Percentiles rank a stretch among this genome's conserved stretches.
Conservation (phyloP, 1,140 invertebrate species). For the Meloidogyne exigua region DNA sequence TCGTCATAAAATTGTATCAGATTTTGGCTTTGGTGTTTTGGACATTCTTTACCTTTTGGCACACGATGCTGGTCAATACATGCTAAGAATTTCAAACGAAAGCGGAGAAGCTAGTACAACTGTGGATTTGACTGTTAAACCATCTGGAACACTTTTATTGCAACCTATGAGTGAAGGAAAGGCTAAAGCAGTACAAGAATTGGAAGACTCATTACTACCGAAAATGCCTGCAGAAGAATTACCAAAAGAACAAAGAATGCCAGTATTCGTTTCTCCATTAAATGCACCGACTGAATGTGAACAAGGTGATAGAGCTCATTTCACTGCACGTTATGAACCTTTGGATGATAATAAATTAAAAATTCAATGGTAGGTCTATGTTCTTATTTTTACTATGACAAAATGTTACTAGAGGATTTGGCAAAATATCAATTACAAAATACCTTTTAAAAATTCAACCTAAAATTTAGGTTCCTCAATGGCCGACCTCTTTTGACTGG, state of each 20-base stretch:
- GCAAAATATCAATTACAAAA: too few species aligned
- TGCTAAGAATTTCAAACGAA: slow-evolving; percentile 40
- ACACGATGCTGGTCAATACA: slow-evolving; percentile 65
- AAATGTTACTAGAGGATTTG: too few species aligned
- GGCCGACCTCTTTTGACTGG: slow-evolving; percentile 62
- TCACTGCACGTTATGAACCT: slow-evolving; percentile 58
- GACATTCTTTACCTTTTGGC: slow-evolving; percentile 67
- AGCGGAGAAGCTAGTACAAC: slow-evolving; percentile 53
- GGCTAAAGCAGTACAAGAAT: slow-evolving; percentile 54
- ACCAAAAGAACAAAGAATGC: slow-evolving; percentile 51
- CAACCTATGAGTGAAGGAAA: slow-evolving; percentile 54
- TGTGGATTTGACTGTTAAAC: slow-evolving; percentile 46
- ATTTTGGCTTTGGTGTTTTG: slow-evolving; percentile 67
- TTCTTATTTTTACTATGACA: neutral
- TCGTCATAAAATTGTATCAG: slow-evolving; percentile 65
- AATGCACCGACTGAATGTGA: slow-evolving; percentile 53
- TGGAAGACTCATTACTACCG: slow-evolving; percentile 49
- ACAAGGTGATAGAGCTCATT: slow-evolving; percentile 57
- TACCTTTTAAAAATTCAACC: slow-evolving; percentile 18
- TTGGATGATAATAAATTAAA: slow-evolving; percentile 57
- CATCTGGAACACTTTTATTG: slow-evolving; percentile 50
- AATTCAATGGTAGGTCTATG: slow-evolving; percentile 39
- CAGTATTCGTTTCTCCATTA: slow-evolving; percentile 63
- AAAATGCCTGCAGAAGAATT: slow-evolving; percentile 53
- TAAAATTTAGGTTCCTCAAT: slow-evolving; percentile 50